Percentiles rank a stretch among this genome's conserved stretches.
Conservation (phyloP, 2,888 invertebrate genomes). For the Resseliella maxima region DNA sequence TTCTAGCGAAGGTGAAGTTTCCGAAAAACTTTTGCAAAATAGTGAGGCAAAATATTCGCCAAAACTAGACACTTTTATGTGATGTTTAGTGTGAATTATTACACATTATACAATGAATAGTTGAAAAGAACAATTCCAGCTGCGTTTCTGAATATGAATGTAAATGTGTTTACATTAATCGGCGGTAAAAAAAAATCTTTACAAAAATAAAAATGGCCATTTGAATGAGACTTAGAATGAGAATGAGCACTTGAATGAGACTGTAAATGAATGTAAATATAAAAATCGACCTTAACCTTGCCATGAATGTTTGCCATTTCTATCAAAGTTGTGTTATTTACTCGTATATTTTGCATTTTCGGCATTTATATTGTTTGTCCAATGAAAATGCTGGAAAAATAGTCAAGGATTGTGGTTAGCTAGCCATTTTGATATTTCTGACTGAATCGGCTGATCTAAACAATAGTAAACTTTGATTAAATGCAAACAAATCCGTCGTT, state of each 20-base stretch:
- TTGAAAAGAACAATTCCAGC: background rate
- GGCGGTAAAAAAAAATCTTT: background rate
- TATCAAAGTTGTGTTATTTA: background rate
- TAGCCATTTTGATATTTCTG: too few relatives aligned
- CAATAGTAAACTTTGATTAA: constrained; percentile 11
- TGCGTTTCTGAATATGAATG: background rate
- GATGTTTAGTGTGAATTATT: background rate
- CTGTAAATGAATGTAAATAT: constrained; percentile 15
- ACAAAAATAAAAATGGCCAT: too few relatives aligned
- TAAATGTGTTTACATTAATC: background rate
- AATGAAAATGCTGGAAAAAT: background rate
- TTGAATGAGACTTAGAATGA: background rate
- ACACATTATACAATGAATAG: background rate
- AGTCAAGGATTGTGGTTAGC: background rate
- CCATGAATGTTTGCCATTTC: background rate
- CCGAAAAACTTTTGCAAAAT: background rate
- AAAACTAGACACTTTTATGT: background rate
- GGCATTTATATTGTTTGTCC: background rate
- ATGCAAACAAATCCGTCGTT: background rate
- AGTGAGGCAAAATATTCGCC: background rate
- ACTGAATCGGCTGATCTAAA: background rate
- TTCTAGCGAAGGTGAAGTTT: background rate
- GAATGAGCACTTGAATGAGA: background rate
- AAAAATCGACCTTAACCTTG: constrained; percentile 55
- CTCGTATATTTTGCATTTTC: background rate